These are phyloP conservation scores for Odocoileus hemionus DNA, from an alignment of 2,113 vertebrate species.

Conservation along the genomic window DNA sequence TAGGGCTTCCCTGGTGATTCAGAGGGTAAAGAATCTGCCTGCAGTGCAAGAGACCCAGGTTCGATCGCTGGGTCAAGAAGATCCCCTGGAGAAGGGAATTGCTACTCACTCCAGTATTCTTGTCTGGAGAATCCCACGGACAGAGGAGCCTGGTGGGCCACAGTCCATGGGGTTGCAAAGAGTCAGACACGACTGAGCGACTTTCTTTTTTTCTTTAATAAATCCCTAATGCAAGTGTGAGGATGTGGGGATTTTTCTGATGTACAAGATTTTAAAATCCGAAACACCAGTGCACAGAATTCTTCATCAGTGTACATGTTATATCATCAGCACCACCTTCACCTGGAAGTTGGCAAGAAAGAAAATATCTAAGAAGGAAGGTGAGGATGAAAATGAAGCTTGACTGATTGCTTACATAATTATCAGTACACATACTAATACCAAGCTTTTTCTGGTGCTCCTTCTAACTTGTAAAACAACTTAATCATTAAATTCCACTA, in stretches of 20 bases:
- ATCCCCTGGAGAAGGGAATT: neutral
- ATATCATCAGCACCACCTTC: neutral
- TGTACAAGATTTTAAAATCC: neutral
- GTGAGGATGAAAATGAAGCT: neutral
- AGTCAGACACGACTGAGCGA: neutral
- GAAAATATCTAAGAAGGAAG: neutral
- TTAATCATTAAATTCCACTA: neutral
- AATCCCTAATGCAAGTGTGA: neutral
- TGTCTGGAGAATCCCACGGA: neutral
- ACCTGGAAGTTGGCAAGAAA: neutral
- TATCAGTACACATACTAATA: rapidly evolving
- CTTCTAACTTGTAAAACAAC: neutral
- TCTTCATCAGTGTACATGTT: rapidly evolving
- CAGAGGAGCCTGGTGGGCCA: neutral
- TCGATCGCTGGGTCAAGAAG: neutral
- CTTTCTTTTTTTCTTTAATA: neutral
- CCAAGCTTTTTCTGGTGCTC: neutral
- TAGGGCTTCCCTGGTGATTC: no score
- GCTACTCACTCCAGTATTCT: neutral
- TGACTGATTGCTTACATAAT: neutral
- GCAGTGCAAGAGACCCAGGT: neutral
- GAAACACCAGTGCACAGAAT: neutral
- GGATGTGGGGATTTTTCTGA: neutral
- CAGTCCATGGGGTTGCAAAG: neutral
- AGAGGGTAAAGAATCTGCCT: neutral